Base-by-base conservation (phyloP, 2,888 invertebrate genomes). In the Formica aserva region DNA sequence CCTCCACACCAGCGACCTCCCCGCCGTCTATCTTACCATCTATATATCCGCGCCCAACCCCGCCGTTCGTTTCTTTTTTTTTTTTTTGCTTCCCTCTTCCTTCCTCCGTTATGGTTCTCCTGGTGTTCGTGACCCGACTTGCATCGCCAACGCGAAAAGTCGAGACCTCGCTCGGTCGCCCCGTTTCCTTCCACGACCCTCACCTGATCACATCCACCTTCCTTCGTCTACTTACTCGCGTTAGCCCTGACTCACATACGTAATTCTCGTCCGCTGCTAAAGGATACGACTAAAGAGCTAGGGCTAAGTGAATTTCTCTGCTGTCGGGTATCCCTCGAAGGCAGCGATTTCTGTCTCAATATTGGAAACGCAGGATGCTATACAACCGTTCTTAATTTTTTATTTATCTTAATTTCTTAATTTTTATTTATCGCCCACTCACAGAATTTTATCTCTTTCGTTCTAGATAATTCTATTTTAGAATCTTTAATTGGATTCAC, bases 181-280 rank as follows among this genome's bases (percentile, higher is more conserved):
- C 76, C 22, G 75, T 75, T 86, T 82, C 75, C 72, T 60, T 60
- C 35, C 26, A 60, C 60, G 55, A 82, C 82, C 86, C 77, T 84
- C 76, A 85, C 82, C 84, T 81, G 83, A 81, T 84, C 77, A 48
- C 18, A 52, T 84, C 32, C 90, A 83, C 72, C 77, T 75, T 71
- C 72, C 80, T 75, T 71, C 48, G 78, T 45, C 35, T 60, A 62
- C 69, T 71, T 71, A 75, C 38, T 80, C 65, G 38, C 45, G 60
- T 78, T 55, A 62, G 32, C 81, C 69, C 60, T 67, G 74, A 78
- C 82, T 83, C 82, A 71, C 62, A 38, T 65, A 77, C 80, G 85
- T 85, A 84, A 85, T 84, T 86, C 82, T 86, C 82, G 62, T 77
- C 80, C 32, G 22, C n/a, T 29, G 29, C 11, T 67, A 15, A 32